These are phyloP conservation scores for Catharus ustulatus DNA, from an alignment of 2,797 vertebrate species.

Conservation along the genomic window DNA sequence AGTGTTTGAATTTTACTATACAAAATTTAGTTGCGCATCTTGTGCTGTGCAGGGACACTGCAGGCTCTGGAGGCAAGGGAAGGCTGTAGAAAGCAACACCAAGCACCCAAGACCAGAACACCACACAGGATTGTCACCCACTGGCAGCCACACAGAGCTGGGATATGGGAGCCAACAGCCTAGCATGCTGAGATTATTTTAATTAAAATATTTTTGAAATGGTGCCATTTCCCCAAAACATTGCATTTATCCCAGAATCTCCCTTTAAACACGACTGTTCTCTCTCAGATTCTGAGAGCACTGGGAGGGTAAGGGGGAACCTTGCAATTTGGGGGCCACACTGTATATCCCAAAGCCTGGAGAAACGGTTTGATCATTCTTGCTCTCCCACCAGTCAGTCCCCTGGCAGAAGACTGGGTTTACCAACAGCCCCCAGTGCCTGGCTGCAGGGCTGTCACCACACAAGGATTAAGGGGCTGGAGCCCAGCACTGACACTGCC, in stretches of 20 bases:
- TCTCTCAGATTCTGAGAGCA: background rate
- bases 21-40: background rate
- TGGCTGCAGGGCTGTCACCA: background rate
- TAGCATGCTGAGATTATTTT: background rate
- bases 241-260: background rate
- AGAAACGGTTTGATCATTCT: background rate
- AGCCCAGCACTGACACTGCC: accelerated
- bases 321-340: accelerated
- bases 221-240: background rate
- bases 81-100: background rate
- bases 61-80: background rate
- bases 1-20: background rate
- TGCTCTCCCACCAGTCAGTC: background rate
- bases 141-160: background rate
- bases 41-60: accelerated
- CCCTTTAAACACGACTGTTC: background rate
- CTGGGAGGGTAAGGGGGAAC: background rate
- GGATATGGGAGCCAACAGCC: background rate
- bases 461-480: background rate
- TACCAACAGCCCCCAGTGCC: background rate
- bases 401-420: background rate
- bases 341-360: background rate
- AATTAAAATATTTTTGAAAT: background rate
- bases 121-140: background rate
- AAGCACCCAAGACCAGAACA: background rate